Evolutionary conservation across 2,113 vertebrate species (phyloP), one percentile per base, ranked within the genome.

Genomic region (Prionailurus viverrinus): DNA sequence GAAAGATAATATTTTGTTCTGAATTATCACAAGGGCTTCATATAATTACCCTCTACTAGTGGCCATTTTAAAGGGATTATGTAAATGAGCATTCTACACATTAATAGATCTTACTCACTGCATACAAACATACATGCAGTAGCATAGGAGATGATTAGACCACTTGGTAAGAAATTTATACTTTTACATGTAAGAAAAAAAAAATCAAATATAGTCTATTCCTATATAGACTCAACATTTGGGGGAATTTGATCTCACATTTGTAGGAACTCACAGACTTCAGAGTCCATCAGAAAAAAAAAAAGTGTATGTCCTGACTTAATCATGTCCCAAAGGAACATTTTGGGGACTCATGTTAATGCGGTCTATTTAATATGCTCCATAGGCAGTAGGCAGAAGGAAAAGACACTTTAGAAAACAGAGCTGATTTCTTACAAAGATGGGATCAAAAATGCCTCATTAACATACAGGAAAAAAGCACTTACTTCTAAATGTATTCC

Each of bases 401-500:
- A 86, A 95, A 58, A 92, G 41, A 89, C 27, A 80, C 61, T 74
- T 81, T 25, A 89, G 66, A 92, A 98, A 90, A 89, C 15, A 53
- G 53, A 61, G 39, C 66, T 86, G 78, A 91, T 86, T 68, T 87
- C 66, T 94, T 95, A 81, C 36, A 96, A 95, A 96, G 66, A 78
- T 69, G 41, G n/a, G 51, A 89, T 95, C 51, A 92, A 86, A 96
- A 96, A 88, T 94, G n/a, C 41, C 84, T 95, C n/a, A 79, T 91
- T 96, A 88, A 63, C 65, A 83, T 78, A 82, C 39, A 81, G 51
- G 65, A 63, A 81, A 78, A 91, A 93, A 87, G 53, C 48, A 90
- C 33, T 95, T 85, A 82, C 27, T 81, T 82, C 87, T 91, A 66
- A 95, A 81, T 79, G 31, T 88, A 81, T 84, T 94, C 76, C 61